Percentiles rank a stretch among this genome's conserved stretches.
Evolutionary conservation across 2,888 invertebrate species (phyloP).

Genomic region (Lamproptera curius): DNA sequence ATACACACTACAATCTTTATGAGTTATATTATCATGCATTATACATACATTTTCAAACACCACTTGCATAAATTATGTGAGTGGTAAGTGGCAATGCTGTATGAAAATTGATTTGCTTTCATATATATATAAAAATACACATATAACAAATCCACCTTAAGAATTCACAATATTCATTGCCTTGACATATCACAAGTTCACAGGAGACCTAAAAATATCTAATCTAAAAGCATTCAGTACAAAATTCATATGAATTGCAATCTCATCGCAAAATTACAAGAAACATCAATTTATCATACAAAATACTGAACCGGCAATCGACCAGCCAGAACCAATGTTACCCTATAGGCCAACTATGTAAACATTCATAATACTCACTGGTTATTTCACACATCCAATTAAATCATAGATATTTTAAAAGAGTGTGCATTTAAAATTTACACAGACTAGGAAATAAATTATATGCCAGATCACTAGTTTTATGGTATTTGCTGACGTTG

Average conservation of each 20-base stretch:
- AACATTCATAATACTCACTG: constrained; percentile 13
- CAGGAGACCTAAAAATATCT: constrained; percentile 22
- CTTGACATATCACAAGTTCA: constrained; percentile 22
- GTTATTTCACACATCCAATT: constrained; percentile 3
- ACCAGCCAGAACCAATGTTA: not conserved
- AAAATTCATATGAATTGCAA: constrained; percentile 11
- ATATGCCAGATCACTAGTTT: constrained; percentile 19
- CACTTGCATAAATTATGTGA: not conserved
- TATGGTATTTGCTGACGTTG: constrained; percentile 29
- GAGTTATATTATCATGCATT: constrained; percentile 4
- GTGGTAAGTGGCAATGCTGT: not conserved
- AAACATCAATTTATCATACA: not conserved
- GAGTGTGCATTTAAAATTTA: constrained; percentile 11
- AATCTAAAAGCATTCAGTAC: constrained; percentile 6
- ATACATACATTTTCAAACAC: constrained; percentile 8
- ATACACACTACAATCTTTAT: constrained; percentile 10
- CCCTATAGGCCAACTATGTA: not conserved
- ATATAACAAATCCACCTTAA: constrained; percentile 6
- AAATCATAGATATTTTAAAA: constrained; percentile 4
- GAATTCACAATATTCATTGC: constrained; percentile 5
- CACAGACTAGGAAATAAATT: constrained; percentile 26
- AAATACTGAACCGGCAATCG: not conserved
- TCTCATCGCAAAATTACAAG: constrained; percentile 5
- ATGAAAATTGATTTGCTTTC: constrained; percentile 6
- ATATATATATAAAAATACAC: constrained; percentile 13